Base-by-base conservation (phyloP, 2,888 invertebrate genomes). In the Amphipoea lucens region DNA sequence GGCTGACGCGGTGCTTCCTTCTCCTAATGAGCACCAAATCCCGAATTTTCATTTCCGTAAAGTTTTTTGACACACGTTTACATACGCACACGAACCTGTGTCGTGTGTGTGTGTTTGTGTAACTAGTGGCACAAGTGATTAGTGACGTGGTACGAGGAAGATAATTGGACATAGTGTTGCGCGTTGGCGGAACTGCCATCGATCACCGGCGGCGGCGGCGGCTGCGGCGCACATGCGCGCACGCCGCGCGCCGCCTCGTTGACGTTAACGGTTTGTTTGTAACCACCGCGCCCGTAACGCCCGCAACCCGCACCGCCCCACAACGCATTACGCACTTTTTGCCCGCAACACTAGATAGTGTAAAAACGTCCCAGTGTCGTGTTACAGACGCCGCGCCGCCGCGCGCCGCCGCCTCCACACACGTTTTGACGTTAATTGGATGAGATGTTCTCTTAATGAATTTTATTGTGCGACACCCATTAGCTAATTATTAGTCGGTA, bases 191-290 rank as follows among this genome's bases (percentile, higher is more conserved):
- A 90, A 88, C 90, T 79, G 85, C 83, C 88, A 84, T 85, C 85
- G 83, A 86, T 87, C 88, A 85, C 78, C 70, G 69, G 80, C 74
- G 29, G 71, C 72, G 69, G 80, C 74, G 71, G 86, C 86, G 81
- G 83, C 85, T 85, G 81, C 78, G 79, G n/a, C 84, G 76, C 90
- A 88, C 87, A 84, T 88, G 88, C 81, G 84, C 82, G 75, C 74
- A 86, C 85, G 82, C 78, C 82, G 75, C 74, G 86, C 29, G 82
- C 78, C 86, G 84, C 85, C 90, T 90, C 92, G 89, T 77, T 86
- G 90, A 88, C 88, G 81, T 76, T 93, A 91, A 94, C 94, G 94
- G 94, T 94, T 93, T 93, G 94, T 94, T 93, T 90, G 92, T 81
- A 79, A 74, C 81, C 79, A 76, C 76, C 85, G 83, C 74, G 36